Percentiles rank a stretch among this genome's conserved stretches.
Evolutionary conservation across 2,888 invertebrate species (phyloP).

Genomic region (Callyntrura guangdongensis): DNA sequence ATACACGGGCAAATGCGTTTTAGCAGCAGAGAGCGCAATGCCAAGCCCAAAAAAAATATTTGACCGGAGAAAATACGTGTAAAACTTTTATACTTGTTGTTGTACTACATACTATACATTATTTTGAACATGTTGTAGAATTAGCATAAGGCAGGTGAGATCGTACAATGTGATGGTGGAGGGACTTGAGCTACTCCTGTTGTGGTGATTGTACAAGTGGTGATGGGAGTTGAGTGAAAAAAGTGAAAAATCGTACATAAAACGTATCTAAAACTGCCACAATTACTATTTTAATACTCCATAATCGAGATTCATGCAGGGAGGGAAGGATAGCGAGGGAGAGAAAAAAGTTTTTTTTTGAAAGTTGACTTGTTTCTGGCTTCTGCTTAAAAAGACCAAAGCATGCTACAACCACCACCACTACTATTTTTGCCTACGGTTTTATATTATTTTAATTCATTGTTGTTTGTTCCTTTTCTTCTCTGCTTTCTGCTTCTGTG

Average conservation of each 20-base stretch:
- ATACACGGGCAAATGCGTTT: not conserved
- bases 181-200: not conserved
- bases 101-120: constrained; percentile 48
- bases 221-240: constrained; percentile 56
- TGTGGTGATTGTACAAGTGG: constrained; percentile 31
- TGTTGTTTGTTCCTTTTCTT: constrained; percentile 47
- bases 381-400: constrained; percentile 27
- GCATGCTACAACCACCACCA: constrained; percentile 25
- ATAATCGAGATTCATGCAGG: constrained; percentile 72
- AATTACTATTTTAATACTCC: constrained; percentile 77
- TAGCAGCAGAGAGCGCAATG: constrained; percentile 18
- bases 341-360: constrained; percentile 27
- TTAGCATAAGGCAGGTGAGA: constrained; percentile 70
- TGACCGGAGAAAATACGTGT: constrained; percentile 64
- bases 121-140: constrained; percentile 64
- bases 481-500: constrained; percentile 35
- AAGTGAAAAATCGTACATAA: constrained; percentile 75
- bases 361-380: constrained; percentile 57
- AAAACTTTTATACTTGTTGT: constrained; percentile 59
- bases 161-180: constrained; percentile 51
- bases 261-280: constrained; percentile 74
- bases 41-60: constrained; percentile 68
- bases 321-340: not conserved
- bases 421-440: not conserved
- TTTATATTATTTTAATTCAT: constrained; percentile 54